These are phyloP conservation scores for Pandion haliaetus DNA, from an alignment of 2,113 vertebrate genomes.

Conservation along the genomic window DNA sequence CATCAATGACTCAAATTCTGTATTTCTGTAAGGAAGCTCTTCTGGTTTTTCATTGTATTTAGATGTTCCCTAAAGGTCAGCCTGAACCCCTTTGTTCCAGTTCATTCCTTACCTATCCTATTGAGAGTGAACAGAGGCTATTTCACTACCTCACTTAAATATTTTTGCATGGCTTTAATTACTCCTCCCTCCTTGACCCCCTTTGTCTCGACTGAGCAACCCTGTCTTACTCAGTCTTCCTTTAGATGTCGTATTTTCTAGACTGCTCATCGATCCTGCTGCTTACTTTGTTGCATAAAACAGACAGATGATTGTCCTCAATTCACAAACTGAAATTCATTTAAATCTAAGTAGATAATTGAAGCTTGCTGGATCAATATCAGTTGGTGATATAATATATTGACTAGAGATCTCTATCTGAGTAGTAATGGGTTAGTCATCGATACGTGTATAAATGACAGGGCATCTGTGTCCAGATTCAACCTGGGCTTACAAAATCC, in stretches of 20 bases:
- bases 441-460: neutral
- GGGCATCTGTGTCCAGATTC: neutral
- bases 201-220: neutral
- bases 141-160: neutral
- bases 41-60: neutral
- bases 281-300: neutral
- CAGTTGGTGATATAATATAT: conserved; percentile 32
- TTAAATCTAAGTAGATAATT: conserved; percentile 42
- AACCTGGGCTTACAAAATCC: neutral
- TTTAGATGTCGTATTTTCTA: neutral
- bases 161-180: neutral
- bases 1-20: neutral
- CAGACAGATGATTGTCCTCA: neutral
- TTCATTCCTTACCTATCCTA: neutral
- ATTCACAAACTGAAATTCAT: neutral
- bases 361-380: conserved; percentile 34
- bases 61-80: neutral
- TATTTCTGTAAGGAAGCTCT: neutral
- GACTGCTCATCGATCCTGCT: neutral
- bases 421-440: conserved; percentile 21
- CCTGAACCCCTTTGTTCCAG: neutral
- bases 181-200: neutral
- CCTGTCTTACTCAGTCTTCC: neutral
- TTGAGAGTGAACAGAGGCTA: neutral
- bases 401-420: neutral